Evolutionary conservation across 1,140 invertebrate species (phyloP).

Genomic region (Hirudo medicinalis): DNA sequence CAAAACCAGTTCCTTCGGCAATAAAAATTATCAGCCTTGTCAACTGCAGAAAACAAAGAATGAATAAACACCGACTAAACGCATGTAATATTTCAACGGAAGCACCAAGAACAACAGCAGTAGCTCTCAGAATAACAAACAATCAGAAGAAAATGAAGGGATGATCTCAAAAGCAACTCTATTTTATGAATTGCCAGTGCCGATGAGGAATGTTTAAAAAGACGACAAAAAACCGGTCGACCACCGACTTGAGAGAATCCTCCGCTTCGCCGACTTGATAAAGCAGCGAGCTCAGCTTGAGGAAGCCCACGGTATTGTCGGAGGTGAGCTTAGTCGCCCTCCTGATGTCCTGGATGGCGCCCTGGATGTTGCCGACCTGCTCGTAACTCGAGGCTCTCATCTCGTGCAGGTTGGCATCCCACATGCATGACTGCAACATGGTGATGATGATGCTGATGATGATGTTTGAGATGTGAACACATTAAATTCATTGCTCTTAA

Average conservation of each 20-base stretch:
- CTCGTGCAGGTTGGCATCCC: conserved; percentile 69
- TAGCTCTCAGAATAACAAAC: too few relatives aligned
- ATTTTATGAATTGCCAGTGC: too few relatives aligned
- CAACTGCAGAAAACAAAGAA: too few relatives aligned
- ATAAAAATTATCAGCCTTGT: too few relatives aligned
- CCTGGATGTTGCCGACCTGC: conserved; percentile 60
- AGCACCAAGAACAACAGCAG: too few relatives aligned
- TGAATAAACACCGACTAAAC: too few relatives aligned
- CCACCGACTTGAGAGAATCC: conserved; percentile 66
- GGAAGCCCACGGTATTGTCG: conserved; percentile 80
- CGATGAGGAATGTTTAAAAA: too few relatives aligned
- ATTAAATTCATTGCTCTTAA: too few relatives aligned
- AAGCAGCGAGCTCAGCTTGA: conserved; percentile 64
- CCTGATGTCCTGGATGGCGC: conserved; percentile 78
- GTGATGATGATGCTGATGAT: background rate
- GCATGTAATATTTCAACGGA: too few relatives aligned
- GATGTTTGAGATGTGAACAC: too few relatives aligned
- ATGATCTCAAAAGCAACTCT: background rate
- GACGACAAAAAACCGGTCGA: background rate
- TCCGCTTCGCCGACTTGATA: conserved; percentile 82
- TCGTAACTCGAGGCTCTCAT: conserved; percentile 72
- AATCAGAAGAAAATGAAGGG: background rate
- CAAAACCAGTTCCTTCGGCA: too few relatives aligned
- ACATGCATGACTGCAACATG: conserved; percentile 60
- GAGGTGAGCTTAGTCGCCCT: conserved; percentile 73